Base-by-base conservation (phyloP, 2,888 invertebrate genomes). In the Suillia variegata region DNA sequence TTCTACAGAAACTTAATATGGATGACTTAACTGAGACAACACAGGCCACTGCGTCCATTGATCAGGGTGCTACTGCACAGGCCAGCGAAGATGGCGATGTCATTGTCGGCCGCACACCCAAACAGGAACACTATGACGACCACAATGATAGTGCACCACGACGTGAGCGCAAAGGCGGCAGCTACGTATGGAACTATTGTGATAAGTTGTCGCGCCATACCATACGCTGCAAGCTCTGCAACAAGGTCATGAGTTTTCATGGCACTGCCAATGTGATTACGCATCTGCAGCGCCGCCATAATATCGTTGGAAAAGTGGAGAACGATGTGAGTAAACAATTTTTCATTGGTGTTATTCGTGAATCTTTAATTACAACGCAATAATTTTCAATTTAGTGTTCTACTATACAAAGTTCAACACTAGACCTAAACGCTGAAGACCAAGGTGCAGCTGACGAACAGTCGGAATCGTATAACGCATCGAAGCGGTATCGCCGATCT, bases 201-300 rank as follows among this genome's bases (percentile, higher is more conserved):
- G 68, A 73, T 22, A 76, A 74, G 45, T 52, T 75, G n/a, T 70
- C 74, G 0, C 66, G 67, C 13, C 71, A 71, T 34, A 67, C 64
- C 4, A 75, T 75, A 13, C 69, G 70, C 2, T 76, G 76, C 42
- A 70, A 65, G 31, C 59, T 76, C 2, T 76, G 76, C 51, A 67
- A 64, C 10, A 67, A 74, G 57, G 56, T 64, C 0, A 76, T 76
- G 76, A 71, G 69, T 2, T 76, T 75, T 48, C 76, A 76, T 62
- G 76, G 76, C 20, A 76, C 76, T 1, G 76, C 76, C 13, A 76
- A 76, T 55, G 73, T 76, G 1, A 76, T 76, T 12, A 74, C 76
- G 2, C 76, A 76, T 56, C 58, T 76, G 22, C 74, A 75, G 47
- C 69, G 75, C 1, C 64, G 63, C 18, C 76, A 76, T 42, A 69